Evolutionary conservation across 2,113 vertebrate species (phyloP), one percentile per base, ranked within the genome.

Genomic region (Theropithecus gelada): DNA sequence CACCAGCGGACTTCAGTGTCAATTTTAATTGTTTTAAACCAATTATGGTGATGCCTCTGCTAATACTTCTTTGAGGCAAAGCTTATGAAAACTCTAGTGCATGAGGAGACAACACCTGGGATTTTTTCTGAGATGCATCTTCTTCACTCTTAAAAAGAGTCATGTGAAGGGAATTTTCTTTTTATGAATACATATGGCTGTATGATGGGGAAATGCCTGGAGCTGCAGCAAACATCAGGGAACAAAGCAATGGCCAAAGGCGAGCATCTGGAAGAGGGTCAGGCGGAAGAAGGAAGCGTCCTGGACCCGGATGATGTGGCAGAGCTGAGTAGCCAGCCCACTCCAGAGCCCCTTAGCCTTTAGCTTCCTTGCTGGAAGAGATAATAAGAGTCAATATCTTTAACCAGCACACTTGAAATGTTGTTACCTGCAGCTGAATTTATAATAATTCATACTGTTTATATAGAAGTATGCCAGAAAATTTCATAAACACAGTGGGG

Each of bases 1-100:
- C n/a, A 23, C 30, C 0, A 3, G 14, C 25, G 0, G 12, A 59
- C 23, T 18, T 18, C 8, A 70, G 6, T 35, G 35, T 5, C 48
- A 6, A 2, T 27, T 78, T 59, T 18, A 2, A 48, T 78, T 0
- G 2, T 57, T 68, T 48, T 59, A 16, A 59, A 22, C 9, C 30
- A 50, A 3, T 4, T 4, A 10, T 2, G 12, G 68, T 10, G 22
- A 57, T 40, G 27, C 9, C 17, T 66, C n/a, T 40, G 48, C 3
- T n/a, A 45, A 1, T 32, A 61, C 18, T 40, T 27, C 40, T 27
- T 43, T 4, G 61, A 79, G 0, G 9, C 2, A 22, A 64, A 61
- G 35, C 14, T 78, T 59, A 35, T 25, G 35, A 9, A 4, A 23
- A 43, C 80, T 61, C 75, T 45, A 6, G 40, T 9, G 12, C 8